Percentiles rank a stretch among this genome's conserved stretches.
Evolutionary conservation across 2,888 invertebrate species (phyloP).

Genomic region (Caenorhabditis panamensis): DNA sequence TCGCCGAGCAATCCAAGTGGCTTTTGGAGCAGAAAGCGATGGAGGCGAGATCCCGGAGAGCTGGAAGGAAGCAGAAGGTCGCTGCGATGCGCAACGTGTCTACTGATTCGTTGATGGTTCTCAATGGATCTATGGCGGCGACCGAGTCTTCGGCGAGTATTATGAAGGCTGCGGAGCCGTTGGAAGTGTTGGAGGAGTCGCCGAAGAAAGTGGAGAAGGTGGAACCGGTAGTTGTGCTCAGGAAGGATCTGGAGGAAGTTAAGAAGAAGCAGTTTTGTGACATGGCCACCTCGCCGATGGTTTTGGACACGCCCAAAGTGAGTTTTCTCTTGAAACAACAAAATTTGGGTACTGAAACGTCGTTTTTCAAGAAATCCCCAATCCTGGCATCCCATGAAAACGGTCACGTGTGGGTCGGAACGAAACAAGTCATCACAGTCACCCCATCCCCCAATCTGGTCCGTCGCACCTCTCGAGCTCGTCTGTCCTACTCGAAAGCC

Average conservation of each 20-base stretch:
- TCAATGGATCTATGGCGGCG: constrained; percentile 51
- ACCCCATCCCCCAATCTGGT: constrained; percentile 25
- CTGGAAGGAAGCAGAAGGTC: constrained; percentile 25
- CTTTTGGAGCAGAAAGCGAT: constrained; percentile 52
- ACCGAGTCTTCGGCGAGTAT: neutral
- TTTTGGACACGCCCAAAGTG: constrained; percentile 36
- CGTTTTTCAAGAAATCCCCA: constrained; percentile 18
- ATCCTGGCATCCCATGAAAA: constrained; percentile 29
- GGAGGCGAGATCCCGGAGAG: constrained; percentile 42
- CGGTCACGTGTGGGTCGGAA: constrained; percentile 61
- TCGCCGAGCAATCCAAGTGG: constrained; percentile 19
- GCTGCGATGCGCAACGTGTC: neutral
- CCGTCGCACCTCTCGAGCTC: constrained; percentile 27
- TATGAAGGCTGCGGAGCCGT: neutral
- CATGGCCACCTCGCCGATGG: constrained; percentile 55
- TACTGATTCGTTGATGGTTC: constrained; percentile 44
- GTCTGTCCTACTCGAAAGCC: constrained; percentile 52
- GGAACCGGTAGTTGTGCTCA: neutral
- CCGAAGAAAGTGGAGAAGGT: too few species aligned
- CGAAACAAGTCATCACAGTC: constrained; percentile 45
- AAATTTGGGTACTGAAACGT: too few species aligned
- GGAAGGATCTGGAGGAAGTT: constrained; percentile 34
- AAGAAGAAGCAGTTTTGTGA: constrained; percentile 42
- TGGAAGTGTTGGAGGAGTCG: neutral
- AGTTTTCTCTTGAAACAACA: too few species aligned